These are phyloP conservation scores for Sebastes reedi DNA, from an alignment of 2,797 vertebrate species.

Conservation along the genomic window DNA sequence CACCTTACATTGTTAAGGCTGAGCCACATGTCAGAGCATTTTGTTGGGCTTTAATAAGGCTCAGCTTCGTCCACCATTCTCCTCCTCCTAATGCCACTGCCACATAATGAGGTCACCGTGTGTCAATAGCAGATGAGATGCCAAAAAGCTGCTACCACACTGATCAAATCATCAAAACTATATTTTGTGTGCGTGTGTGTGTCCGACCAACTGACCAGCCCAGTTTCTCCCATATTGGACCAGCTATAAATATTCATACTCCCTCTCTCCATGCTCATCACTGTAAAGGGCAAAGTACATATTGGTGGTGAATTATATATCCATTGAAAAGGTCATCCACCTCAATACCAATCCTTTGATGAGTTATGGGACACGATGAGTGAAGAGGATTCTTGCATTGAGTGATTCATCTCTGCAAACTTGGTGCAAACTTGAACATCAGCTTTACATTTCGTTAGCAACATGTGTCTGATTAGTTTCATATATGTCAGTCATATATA, in stretches of 20 bases:
- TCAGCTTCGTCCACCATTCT: conserved; percentile 4
- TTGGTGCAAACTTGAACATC: conserved; percentile 37
- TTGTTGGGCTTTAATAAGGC: conserved; percentile 41
- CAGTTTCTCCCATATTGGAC: conserved; percentile 41
- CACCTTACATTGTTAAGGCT: conserved; percentile 19
- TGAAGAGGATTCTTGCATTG: conserved; percentile 35
- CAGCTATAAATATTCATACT: conserved; percentile 77
- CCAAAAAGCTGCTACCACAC: neutral
- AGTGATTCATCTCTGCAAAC: conserved; percentile 37
- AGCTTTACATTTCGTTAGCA: conserved; percentile 5
- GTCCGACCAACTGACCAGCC: conserved; percentile 53
- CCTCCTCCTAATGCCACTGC: conserved; percentile 3
- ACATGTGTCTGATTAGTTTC: conserved; percentile 9
- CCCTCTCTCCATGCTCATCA: conserved; percentile 63
- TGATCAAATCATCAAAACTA: conserved; percentile 20
- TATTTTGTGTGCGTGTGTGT: neutral
- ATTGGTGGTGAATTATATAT: conserved; percentile 82
- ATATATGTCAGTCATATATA: neutral
- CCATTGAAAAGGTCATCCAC: conserved; percentile 80
- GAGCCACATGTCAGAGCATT: conserved; percentile 18
- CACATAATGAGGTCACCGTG: conserved; percentile 19
- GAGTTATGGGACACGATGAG: conserved; percentile 65
- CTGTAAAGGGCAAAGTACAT: conserved; percentile 81
- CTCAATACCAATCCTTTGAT: conserved; percentile 77
- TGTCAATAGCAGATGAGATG: conserved; percentile 7